Percentiles rank a stretch among this genome's conserved stretches.
Conservation (phyloP, 2,797 vertebrate genomes). For the Lithobates pipiens region DNA sequence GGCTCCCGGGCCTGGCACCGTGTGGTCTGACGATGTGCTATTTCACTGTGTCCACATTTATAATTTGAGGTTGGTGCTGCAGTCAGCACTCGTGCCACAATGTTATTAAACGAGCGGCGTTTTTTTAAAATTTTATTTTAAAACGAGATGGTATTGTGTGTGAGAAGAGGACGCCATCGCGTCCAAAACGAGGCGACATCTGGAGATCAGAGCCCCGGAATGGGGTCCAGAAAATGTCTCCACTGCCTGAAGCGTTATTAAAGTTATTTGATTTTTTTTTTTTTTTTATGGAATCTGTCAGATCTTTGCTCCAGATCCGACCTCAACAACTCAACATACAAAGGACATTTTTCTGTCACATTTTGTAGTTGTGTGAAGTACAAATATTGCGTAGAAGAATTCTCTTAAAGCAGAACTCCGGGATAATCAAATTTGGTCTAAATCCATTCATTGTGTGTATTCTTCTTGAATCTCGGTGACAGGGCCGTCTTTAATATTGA, state of each 20-base stretch:
- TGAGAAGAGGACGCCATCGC: not conserved
- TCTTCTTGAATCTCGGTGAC: too few species aligned
- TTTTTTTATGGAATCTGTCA: too few species aligned
- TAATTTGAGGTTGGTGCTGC: slow-evolving; percentile 57
- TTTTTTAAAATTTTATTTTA: not conserved
- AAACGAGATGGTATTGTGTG: slow-evolving; percentile 37
- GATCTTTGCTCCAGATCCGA: too few species aligned
- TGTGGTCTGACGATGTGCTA: slow-evolving; percentile 55
- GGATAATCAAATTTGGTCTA: too few species aligned
- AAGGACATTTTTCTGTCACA: too few species aligned
- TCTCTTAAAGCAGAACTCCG: too few species aligned
- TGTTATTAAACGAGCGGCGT: slow-evolving; percentile 39
- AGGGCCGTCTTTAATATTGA: too few species aligned
- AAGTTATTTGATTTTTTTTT: too few species aligned
- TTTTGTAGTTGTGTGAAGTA: too few species aligned
- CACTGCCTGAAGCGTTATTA: not conserved
- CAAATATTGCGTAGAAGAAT: too few species aligned
- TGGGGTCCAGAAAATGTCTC: not conserved
- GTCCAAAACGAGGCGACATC: slow-evolving; percentile 6
- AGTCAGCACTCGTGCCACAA: slow-evolving; percentile 50
- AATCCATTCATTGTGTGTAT: too few species aligned
- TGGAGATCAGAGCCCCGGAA: slow-evolving; percentile 12
- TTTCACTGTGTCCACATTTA: slow-evolving; percentile 46
- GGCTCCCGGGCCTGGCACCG: slow-evolving; percentile 39
- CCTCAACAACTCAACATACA: too few species aligned